phyloP scores from a whole-genome alignment of 92 coral and sea anemone genomes.

The Heliopora coerulea region DNA sequence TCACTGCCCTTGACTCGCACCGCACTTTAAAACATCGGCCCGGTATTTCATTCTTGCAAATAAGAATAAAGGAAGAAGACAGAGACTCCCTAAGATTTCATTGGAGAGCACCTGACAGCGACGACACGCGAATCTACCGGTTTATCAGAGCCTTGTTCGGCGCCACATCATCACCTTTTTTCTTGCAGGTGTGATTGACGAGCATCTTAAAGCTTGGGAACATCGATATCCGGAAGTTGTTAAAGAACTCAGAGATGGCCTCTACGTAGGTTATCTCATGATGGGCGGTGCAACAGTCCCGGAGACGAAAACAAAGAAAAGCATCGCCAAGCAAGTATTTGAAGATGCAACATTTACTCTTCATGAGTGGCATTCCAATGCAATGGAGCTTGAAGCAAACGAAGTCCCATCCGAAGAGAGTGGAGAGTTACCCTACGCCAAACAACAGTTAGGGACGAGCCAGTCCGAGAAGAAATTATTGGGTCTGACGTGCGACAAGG shows the following conservation, averaged over 20 bases:
- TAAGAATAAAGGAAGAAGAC: conserved; percentile 13
- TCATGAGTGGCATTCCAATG: too few relatives aligned
- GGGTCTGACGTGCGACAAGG: not conserved
- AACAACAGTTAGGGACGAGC: too few relatives aligned
- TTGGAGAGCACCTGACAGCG: conserved; percentile 12
- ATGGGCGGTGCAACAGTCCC: not conserved
- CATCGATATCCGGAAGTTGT: not conserved
- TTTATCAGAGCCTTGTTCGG: conserved; percentile 12
- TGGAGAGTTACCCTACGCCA: not conserved
- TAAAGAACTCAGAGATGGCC: conserved; percentile 17
- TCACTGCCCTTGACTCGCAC: too few relatives aligned
- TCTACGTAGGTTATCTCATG: conserved; percentile 17
- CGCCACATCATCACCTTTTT: not conserved
- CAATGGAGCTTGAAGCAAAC: not conserved
- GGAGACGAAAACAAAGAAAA: not conserved
- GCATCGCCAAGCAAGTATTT: not conserved
- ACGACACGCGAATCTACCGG: not conserved
- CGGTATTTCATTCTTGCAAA: too few relatives aligned
- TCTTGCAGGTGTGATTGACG: conserved; percentile 2
- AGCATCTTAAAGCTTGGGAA: not conserved
- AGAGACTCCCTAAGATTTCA: conserved; percentile 7
- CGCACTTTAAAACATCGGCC: too few relatives aligned
- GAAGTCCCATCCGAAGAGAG: not conserved
- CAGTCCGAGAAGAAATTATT: too few relatives aligned
- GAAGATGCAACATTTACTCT: not conserved